A percentile compares a stretch with the other conserved stretches of the same genome.
phyloP scores from a whole-genome alignment of 2,888 invertebrate species.

The Plagodis dolabraria region DNA sequence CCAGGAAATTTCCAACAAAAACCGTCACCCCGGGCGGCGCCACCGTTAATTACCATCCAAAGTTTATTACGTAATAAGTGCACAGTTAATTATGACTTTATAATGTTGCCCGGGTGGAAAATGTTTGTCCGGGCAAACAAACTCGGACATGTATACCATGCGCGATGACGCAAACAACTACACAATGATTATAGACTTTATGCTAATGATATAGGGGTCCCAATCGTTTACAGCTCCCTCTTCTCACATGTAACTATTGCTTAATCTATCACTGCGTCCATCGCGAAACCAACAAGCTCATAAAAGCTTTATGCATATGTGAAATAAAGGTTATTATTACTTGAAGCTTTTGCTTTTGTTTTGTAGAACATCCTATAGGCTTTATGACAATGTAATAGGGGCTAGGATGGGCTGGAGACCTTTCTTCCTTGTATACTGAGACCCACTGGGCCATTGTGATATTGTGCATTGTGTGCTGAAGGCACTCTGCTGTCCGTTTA shows the following conservation, averaged over 20 bases:
- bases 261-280: neutral
- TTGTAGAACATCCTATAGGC: neutral
- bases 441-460: slow-evolving; percentile 32
- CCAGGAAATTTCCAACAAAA: slow-evolving; percentile 13
- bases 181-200: slow-evolving; percentile 1
- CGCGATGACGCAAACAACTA: neutral
- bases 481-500: slow-evolving; percentile 11
- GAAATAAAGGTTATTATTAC: too few species aligned
- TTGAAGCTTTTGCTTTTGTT: too few species aligned
- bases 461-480: slow-evolving; percentile 27
- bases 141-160: neutral
- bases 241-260: neutral
- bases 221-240: slow-evolving; percentile 1
- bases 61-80: slow-evolving; percentile 27
- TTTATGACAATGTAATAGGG: slow-evolving; percentile 9
- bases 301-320: too few species aligned
- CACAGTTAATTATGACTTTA: slow-evolving; percentile 41
- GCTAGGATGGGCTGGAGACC: neutral
- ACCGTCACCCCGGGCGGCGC: neutral
- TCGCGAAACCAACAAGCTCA: too few species aligned
- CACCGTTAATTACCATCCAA: slow-evolving; percentile 27
- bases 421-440: neutral
- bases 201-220: slow-evolving; percentile 1
- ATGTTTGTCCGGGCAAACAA: slow-evolving; percentile 41
- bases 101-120: slow-evolving; percentile 31